Percentiles rank a stretch among this genome's conserved stretches.
Conservation (phyloP, 2,113 vertebrate genomes). For the Forbesichthys papilliferus region DNA sequence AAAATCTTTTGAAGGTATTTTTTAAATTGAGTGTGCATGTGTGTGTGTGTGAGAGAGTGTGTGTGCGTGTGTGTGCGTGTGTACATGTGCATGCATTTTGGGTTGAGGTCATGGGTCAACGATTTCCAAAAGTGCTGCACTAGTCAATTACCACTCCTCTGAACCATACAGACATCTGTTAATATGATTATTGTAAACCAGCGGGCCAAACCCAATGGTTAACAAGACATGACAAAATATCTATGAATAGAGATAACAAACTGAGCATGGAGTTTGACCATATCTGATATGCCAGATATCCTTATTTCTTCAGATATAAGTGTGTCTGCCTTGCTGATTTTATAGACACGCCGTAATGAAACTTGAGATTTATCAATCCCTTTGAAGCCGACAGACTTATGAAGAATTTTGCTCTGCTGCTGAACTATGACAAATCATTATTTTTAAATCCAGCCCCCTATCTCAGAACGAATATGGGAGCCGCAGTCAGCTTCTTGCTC, state of each 20-base stretch:
- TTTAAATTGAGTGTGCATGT: neutral
- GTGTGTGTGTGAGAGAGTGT: too few relatives aligned
- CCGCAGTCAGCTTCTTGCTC: conserved; percentile 26
- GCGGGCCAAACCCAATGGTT: neutral
- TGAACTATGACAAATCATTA: conserved; percentile 31
- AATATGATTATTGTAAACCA: too few relatives aligned
- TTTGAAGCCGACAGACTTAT: conserved; percentile 26
- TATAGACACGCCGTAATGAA: conserved; percentile 18
- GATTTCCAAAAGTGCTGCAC: neutral
- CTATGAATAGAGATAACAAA: conserved; percentile 2
- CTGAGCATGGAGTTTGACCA: conserved; percentile 9
- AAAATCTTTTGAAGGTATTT: neutral
- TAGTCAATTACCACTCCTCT: neutral
- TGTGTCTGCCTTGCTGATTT: neutral
- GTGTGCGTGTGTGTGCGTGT: neutral
- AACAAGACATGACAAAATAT: neutral
- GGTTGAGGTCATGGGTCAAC: too few relatives aligned
- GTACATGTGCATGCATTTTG: neutral
- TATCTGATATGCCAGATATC: conserved; percentile 1
- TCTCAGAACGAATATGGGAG: neutral
- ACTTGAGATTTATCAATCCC: conserved; percentile 18
- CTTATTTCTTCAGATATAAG: conserved; percentile 7
- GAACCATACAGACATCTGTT: neutral
- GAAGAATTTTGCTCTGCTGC: neutral
- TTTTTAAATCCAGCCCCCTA: conserved; percentile 39